Percentiles rank a stretch among this genome's conserved stretches.
These are phyloP conservation scores for Drosophila longiperda DNA, from an alignment of 2,888 invertebrate species.

Conservation along the genomic window DNA sequence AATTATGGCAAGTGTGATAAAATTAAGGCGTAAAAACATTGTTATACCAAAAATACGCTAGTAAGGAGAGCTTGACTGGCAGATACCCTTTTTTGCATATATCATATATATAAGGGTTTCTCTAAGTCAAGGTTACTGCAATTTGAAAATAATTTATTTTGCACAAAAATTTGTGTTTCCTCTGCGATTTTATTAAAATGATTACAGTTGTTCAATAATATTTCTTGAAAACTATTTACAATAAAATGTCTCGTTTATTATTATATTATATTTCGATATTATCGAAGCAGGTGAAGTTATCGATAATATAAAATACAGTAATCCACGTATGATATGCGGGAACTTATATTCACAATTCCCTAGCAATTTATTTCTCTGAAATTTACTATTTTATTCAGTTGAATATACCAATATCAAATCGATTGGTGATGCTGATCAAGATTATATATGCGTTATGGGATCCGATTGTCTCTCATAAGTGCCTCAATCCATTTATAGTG, in stretches of 20 bases:
- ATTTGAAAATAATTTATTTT: not conserved
- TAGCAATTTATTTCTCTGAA: not conserved
- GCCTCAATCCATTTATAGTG: not conserved
- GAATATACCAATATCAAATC: too few species aligned
- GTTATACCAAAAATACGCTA: not conserved
- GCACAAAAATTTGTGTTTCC: not conserved
- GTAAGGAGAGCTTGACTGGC: not conserved
- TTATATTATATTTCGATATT: not conserved
- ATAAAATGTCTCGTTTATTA: not conserved
- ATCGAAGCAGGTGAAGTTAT: not conserved
- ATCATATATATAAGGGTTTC: not conserved
- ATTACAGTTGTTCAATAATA: not conserved
- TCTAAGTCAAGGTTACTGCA: not conserved
- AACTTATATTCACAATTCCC: not conserved
- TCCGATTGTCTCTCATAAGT: not conserved
- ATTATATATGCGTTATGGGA: not conserved
- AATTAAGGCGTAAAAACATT: conserved; percentile 4
- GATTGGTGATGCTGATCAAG: not conserved
- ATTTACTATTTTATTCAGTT: not conserved
- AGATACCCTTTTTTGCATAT: not conserved
- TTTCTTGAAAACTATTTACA: not conserved
- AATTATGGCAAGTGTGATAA: conserved; percentile 19
- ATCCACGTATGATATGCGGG: not conserved
- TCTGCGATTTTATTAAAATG: not conserved
- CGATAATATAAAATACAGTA: not conserved